Evolutionary conservation across 2,113 vertebrate species (phyloP).

Genomic region (Xenus cinereus): DNA sequence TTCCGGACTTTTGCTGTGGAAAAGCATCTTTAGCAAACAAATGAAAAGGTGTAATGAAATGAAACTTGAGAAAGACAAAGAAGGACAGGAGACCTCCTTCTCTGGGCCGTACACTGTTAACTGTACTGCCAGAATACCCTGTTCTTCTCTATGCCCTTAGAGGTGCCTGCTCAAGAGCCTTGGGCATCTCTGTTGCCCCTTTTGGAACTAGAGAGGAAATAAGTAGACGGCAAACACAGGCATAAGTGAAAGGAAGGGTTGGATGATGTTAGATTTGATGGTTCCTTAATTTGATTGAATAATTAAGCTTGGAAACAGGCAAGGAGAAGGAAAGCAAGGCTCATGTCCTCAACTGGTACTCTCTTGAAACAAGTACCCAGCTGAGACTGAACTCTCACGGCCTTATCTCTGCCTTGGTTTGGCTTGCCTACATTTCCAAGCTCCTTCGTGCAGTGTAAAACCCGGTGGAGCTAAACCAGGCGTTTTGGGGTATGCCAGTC

Average conservation of each 20-base stretch:
- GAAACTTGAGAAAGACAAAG: background rate
- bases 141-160: background rate
- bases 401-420: background rate
- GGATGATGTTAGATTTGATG: background rate
- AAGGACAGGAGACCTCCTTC: background rate
- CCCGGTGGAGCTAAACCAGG: background rate
- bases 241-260: background rate
- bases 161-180: background rate
- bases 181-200: background rate
- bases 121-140: rapidly evolving
- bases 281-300: background rate
- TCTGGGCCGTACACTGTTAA: rapidly evolving
- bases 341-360: background rate
- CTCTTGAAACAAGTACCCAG: background rate
- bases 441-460: no score
- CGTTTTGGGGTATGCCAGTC: rapidly evolving
- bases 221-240: background rate
- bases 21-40: background rate
- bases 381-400: background rate
- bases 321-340: background rate
- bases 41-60: background rate
- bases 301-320: background rate
- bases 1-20: background rate
- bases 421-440: rapidly evolving
- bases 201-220: background rate